Base-by-base conservation (phyloP, 92 coral and sea anemone genomes). In the Epizoanthus scotinus region DNA sequence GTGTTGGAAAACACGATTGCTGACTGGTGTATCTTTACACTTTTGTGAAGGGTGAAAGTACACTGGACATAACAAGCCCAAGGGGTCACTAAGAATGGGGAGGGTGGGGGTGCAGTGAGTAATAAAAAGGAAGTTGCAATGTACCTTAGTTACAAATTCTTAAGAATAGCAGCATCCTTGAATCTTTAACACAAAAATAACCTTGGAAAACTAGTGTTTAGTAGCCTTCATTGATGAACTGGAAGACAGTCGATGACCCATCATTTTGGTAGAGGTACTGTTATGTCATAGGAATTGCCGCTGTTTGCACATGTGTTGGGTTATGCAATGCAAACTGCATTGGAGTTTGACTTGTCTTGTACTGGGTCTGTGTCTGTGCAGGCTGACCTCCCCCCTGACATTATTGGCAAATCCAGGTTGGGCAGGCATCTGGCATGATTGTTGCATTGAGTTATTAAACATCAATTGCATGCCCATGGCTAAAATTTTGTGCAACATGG, bases 391-490 rank as follows among this genome's bases (percentile, higher is more conserved):
- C 42, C 42, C 42, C 42, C 42, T 36, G 42, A 36, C 42, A 36
- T 36, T 36, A 36, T 7, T 36, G 42, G 42, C 42, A 36, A 78
- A 63, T 63, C 73, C 83, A 44, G 73, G 72, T 63, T 29, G 73
- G 22, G 55, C 57, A 47, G 73, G 38, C 34, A 70, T 25, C 44
- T 6, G 83, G 57, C 56, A 26, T 61, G 5, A 7, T 36, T 36
- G 59, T 69, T 56, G 83, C 61, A 63, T 77, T 77, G 77, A 49
- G 54, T 17, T 38, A 58, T 50, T 59, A 61, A 84, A 77, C 83
- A 84, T 84, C 15, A 84, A 26, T 60, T 84, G 83, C 69, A 67
- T 78, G 47, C 84, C 88, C 54, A 57, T 70, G 34, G 88, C 84
- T 8, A 85, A 63, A 77, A 84, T 85, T 71, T 70, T 78, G 56